Percentiles rank a stretch among this genome's conserved stretches.
Evolutionary conservation across 2,888 invertebrate species (phyloP).

Genomic region (Aspidiotus destructor): DNA sequence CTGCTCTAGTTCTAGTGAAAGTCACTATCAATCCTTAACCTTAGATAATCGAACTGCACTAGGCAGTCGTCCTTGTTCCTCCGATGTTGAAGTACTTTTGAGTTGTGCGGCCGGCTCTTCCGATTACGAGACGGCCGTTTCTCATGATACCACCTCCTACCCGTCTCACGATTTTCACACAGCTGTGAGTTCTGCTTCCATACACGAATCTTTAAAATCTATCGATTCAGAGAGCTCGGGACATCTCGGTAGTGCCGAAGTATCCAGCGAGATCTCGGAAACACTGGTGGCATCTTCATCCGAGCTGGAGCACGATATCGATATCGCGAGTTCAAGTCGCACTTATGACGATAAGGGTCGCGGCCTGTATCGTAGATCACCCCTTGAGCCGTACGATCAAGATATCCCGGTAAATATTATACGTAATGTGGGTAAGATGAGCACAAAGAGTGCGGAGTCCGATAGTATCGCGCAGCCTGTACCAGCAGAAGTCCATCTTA

Average conservation of each 20-base stretch:
- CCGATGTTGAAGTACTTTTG: constrained; percentile 70
- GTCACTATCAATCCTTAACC: constrained; percentile 80
- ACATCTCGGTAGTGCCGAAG: constrained; percentile 74
- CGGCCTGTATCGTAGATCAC: constrained; percentile 10
- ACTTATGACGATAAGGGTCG: constrained; percentile 40
- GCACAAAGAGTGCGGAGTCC: background rate
- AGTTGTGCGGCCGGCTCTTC: constrained; percentile 45
- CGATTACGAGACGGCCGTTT: constrained; percentile 72
- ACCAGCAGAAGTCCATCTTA: background rate
- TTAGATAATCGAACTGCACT: constrained; percentile 49
- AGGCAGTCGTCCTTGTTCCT: constrained; percentile 69
- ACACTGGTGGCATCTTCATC: constrained; percentile 84
- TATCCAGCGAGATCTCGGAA: constrained; percentile 77
- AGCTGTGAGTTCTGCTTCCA: constrained; percentile 76
- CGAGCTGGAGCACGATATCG: constrained; percentile 65
- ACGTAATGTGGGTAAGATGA: constrained; percentile 35
- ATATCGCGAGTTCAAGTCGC: constrained; percentile 50
- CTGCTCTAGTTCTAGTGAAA: constrained; percentile 73
- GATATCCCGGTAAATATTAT: constrained; percentile 39
- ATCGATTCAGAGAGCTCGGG: constrained; percentile 82
- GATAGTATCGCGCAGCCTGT: background rate
- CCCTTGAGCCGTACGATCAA: constrained; percentile 39
- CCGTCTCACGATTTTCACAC: constrained; percentile 80
- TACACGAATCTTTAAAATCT: constrained; percentile 81
- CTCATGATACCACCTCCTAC: constrained; percentile 44